Conservation (phyloP, 2,113 vertebrate species). For the Chrysemys picta region DNA sequence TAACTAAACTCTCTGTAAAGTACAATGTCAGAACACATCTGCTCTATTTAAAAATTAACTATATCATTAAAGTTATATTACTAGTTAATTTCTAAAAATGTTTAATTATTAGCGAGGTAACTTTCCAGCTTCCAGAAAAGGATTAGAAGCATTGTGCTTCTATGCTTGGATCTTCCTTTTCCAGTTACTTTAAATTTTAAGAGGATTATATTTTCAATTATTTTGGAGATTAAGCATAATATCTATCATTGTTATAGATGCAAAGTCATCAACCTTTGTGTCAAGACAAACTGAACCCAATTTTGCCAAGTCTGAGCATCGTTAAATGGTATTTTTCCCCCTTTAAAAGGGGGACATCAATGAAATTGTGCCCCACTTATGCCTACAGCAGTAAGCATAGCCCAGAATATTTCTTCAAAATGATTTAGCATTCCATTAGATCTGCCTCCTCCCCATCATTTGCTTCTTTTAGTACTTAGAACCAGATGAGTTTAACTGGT, state of each 20-base stretch:
- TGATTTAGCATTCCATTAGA: neutral
- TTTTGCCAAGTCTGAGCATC: neutral
- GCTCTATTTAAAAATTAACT: conserved; percentile 70
- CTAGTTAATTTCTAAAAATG: conserved; percentile 65
- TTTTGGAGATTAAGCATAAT: conserved; percentile 36
- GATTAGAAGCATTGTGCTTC: conserved; percentile 31
- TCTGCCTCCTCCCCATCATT: neutral
- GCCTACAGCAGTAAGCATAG: conserved; percentile 54
- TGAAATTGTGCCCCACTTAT: conserved; percentile 35
- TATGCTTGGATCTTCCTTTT: conserved; percentile 24
- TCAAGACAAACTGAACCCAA: conserved; percentile 38
- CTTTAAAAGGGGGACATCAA: conserved; percentile 1
- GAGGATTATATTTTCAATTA: conserved; percentile 37
- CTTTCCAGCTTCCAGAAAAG: conserved; percentile 32
- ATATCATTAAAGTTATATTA: conserved; percentile 68
- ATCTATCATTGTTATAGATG: conserved; percentile 14
- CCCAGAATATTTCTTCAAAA: conserved; percentile 15
- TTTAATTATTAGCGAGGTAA: conserved; percentile 65
- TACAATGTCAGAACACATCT: conserved; percentile 64
- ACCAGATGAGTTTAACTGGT: neutral
- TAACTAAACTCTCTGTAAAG: conserved; percentile 43
- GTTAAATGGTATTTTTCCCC: neutral
- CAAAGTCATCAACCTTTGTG: conserved; percentile 34
- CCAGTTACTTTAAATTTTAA: conserved; percentile 44
- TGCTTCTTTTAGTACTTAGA: neutral